Base-by-base conservation (phyloP, 2,888 invertebrate genomes). In the Galerucella nymphaeae region DNA sequence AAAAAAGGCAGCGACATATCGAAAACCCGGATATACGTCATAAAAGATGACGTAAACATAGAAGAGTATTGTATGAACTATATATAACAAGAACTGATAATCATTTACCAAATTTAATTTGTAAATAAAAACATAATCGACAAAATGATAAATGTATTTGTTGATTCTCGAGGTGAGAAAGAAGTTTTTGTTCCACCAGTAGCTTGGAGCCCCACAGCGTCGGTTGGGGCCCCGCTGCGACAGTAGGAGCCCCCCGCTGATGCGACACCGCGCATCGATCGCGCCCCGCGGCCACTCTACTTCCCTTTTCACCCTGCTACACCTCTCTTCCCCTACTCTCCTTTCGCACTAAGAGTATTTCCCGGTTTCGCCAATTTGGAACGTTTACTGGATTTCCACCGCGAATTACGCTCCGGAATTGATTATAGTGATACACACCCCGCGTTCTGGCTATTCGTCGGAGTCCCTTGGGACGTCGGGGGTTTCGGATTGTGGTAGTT, bases 201-300 rank as follows among this genome's bases (percentile, higher is more conserved):
- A 70, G 76, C 76, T 66, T 42, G 79, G 80, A 79, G 80, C 77
- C 83, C 83, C 76, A 81, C 78, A 79, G 83, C 79, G 84, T 79
- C 75, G 83, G 63, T 63, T 63, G 78, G 83, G 76, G 80, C 78
- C 84, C 84, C 80, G 84, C 84, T 84, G 84, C 83, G 84, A 83
- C 84, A 82, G 84, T 84, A 84, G 84, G 84, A 82, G 82, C 82
- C 82, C 84, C 84, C 84, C 83, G 84, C 84, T 83, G 84, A 78
- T 83, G 83, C 82, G 83, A 83, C 82, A 83, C 78, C 82, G 81
- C 83, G 80, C 83, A 84, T 84, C 83, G 84, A 84, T 84, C 83
- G 83, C 80, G 70, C 82, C 83, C 82, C 67, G 62, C 64, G 70
- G 55, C 63, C 63, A 48, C 50, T 68, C 14, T 64, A 38, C 53